These are phyloP conservation scores for Anhinga anhinga DNA, from an alignment of 2,113 vertebrate species.

Conservation along the genomic window DNA sequence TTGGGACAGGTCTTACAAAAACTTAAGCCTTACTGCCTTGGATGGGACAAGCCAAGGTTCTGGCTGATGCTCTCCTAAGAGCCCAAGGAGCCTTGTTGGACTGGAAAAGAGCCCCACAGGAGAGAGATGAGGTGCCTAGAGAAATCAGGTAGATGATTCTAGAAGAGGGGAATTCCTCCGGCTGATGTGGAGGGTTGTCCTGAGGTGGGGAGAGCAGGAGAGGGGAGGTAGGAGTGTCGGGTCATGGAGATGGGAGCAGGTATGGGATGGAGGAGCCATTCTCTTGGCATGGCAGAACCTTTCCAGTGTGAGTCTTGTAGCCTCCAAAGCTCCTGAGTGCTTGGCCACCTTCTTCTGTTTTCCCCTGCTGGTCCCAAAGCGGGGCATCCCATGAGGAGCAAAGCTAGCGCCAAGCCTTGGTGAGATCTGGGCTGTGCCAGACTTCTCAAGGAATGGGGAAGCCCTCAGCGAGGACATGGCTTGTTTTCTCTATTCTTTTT, in stretches of 20 bases:
- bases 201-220: background rate
- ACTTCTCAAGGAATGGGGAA: background rate
- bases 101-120: background rate
- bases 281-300: background rate
- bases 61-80: background rate
- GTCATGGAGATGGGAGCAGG: background rate
- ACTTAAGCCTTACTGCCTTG: background rate
- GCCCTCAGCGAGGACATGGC: accelerated
- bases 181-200: background rate
- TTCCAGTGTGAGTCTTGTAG: background rate
- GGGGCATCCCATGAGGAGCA: background rate
- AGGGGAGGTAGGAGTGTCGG: background rate
- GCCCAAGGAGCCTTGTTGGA: background rate
- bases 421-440: background rate
- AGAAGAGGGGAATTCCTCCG: background rate
- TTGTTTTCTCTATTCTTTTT: background rate
- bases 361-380: background rate
- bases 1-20: background rate
- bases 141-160: background rate
- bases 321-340: background rate
- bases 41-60: background rate
- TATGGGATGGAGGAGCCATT: background rate
- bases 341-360: background rate
- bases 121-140: background rate
- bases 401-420: background rate